Conservation (phyloP, 2,797 vertebrate species). For the Danionella dracula region DNA sequence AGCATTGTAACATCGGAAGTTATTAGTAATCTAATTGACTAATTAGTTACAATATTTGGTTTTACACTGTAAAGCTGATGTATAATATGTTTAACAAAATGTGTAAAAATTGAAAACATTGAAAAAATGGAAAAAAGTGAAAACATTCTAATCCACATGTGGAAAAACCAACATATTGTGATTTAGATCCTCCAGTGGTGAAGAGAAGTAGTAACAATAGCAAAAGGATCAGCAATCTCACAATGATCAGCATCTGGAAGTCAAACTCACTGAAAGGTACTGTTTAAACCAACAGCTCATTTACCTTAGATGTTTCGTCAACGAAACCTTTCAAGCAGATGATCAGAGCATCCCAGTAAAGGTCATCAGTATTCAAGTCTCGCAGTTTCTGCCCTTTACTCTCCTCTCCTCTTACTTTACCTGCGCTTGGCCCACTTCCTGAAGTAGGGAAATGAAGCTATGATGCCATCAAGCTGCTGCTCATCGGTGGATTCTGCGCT, state of each 20-base stretch:
- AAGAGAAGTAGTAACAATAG: too few species aligned
- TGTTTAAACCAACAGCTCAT: slow-evolving; percentile 18
- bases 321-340: not conserved
- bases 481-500: slow-evolving; percentile 36
- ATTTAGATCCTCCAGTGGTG: too few species aligned
- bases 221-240: too few species aligned
- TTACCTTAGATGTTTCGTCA: slow-evolving; percentile 4
- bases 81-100: too few species aligned
- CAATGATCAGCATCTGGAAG: not conserved
- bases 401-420: slow-evolving; percentile 16
- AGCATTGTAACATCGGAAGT: too few species aligned
- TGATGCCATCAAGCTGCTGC: slow-evolving; percentile 33
- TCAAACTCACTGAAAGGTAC: not conserved
- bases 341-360: not conserved
- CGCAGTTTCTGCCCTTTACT: slow-evolving; percentile 38
- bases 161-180: too few species aligned
- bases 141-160: too few species aligned
- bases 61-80: too few species aligned
- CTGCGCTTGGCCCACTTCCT: slow-evolving; percentile 21
- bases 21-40: too few species aligned
- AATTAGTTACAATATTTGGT: too few species aligned
- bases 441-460: slow-evolving; percentile 43
- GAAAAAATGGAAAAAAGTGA: too few species aligned
- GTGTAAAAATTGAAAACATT: too few species aligned
- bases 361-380: slow-evolving; percentile 9